Conservation (phyloP, 1,140 invertebrate genomes). For the Tetranychus urticae region DNA sequence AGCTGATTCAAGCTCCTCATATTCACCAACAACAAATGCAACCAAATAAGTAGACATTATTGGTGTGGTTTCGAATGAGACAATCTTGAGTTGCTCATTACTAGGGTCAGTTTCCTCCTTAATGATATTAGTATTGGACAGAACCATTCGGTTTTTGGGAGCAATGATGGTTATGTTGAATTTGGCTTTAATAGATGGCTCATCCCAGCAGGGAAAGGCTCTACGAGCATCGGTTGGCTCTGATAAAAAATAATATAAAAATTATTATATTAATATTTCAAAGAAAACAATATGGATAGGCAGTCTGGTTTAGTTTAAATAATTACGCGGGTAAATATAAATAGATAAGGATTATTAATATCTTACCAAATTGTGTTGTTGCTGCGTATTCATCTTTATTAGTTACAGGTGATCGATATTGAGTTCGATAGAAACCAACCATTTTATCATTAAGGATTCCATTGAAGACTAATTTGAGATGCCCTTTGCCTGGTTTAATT, state of each 20-base stretch:
- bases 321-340: too few species aligned
- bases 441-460: constrained; percentile 78
- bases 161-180: constrained; percentile 71
- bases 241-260: too few species aligned
- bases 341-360: constrained; percentile 7
- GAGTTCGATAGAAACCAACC: constrained; percentile 78
- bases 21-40: constrained; percentile 75
- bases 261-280: neutral
- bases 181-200: constrained; percentile 78
- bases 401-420: constrained; percentile 32
- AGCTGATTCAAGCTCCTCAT: constrained; percentile 65
- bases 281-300: too few species aligned
- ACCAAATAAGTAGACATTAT: constrained; percentile 90
- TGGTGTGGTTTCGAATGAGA: constrained; percentile 64
- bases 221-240: constrained; percentile 58
- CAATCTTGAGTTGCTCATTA: constrained; percentile 22
- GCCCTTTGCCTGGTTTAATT: constrained; percentile 5
- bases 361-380: constrained; percentile 56
- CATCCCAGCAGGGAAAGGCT: constrained; percentile 94
- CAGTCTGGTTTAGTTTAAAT: too few species aligned
- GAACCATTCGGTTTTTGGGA: constrained; percentile 37
- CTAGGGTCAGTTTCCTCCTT: constrained; percentile 9
- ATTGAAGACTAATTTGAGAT: constrained; percentile 31
- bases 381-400: constrained; percentile 46
- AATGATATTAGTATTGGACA: constrained; percentile 66